Base-by-base conservation (phyloP, 2,113 vertebrate genomes). In the Lepisosteus osseus region DNA sequence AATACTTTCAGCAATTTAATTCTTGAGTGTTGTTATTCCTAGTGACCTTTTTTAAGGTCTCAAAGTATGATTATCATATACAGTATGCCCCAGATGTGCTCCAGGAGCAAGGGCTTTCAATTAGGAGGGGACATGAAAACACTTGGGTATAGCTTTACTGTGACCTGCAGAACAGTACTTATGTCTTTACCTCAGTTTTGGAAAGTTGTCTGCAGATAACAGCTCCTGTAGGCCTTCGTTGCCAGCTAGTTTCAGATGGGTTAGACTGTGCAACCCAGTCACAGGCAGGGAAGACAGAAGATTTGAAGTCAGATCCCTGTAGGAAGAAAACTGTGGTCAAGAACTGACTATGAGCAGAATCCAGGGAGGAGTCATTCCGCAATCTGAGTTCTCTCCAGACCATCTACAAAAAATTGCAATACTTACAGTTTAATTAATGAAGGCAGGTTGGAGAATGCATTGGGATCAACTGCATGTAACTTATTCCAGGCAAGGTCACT, bases 401-500 rank as follows among this genome's bases (percentile, higher is more conserved):
- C 11, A 17, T 55, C 45, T 42, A 74, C 62, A 42, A 76, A 68
- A 61, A 72, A 73, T 51, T 67, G 11, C 40, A 40, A 51, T 84
- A 94, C 96, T 97, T 91, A 98, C 96, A 98, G 90, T 88, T 95
- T 98, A 82, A 88, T 90, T 73, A 98, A 88, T 70, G 94, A 94
- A 3, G 94, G 92, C 71, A 96, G 91, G 79, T 92, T 93, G 5
- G 92, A 94, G 89, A 98, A 95, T 2, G 93, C 91, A 77, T 82
- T 91, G 6, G 89, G 86, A 71, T 93, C 91, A 86, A 98, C 90
- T 6, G 84, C 73, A 41, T 80, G 80, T 78, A 98, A 82, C 82
- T 92, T 92, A 88, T 98, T 98, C 93, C 93, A 95, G 57, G 95
- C 94, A 78, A 98, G 89, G 82, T 97, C 94, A 43, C 96, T 98